These are phyloP conservation scores for Taurulus bubalis DNA, from an alignment of 2,113 vertebrate genomes.

Conservation along the genomic window DNA sequence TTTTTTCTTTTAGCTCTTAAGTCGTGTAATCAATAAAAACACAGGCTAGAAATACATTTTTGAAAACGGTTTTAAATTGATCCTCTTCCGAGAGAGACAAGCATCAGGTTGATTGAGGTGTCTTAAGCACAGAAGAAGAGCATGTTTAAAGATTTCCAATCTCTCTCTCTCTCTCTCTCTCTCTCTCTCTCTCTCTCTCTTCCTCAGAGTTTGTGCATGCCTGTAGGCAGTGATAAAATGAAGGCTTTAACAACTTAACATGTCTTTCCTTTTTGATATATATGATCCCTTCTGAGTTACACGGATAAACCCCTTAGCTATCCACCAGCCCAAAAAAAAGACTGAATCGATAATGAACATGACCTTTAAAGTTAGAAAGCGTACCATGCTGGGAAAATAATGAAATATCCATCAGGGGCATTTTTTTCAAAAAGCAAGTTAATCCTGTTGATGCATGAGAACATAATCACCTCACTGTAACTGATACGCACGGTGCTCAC, in stretches of 20 bases:
- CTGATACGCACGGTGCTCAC: constrained; percentile 40
- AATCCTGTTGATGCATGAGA: constrained; percentile 48
- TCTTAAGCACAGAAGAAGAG: constrained; percentile 10
- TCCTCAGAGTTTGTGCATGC: constrained; percentile 18
- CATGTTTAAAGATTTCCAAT: constrained; percentile 28
- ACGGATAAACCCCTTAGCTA: background rate
- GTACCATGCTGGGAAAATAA: background rate
- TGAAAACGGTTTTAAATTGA: constrained; percentile 5
- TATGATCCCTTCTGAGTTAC: constrained; percentile 13
- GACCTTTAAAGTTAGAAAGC: background rate
- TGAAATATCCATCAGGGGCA: constrained; percentile 1
- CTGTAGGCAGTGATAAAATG: constrained; percentile 38
- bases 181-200: background rate
- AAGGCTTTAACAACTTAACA: constrained; percentile 15
- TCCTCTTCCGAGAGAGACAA: background rate
- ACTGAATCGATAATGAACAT: background rate
- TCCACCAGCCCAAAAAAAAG: constrained; percentile 1
- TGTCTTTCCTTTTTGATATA: constrained; percentile 41
- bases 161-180: background rate
- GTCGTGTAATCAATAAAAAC: constrained; percentile 5
- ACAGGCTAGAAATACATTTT: constrained; percentile 4
- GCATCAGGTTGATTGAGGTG: background rate
- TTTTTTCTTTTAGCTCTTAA: background rate
- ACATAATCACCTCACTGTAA: constrained; percentile 75
- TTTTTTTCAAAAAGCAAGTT: constrained; percentile 4